These are phyloP conservation scores for Nymphalis c-album DNA, from an alignment of 2,888 invertebrate species.

Conservation along the genomic window DNA sequence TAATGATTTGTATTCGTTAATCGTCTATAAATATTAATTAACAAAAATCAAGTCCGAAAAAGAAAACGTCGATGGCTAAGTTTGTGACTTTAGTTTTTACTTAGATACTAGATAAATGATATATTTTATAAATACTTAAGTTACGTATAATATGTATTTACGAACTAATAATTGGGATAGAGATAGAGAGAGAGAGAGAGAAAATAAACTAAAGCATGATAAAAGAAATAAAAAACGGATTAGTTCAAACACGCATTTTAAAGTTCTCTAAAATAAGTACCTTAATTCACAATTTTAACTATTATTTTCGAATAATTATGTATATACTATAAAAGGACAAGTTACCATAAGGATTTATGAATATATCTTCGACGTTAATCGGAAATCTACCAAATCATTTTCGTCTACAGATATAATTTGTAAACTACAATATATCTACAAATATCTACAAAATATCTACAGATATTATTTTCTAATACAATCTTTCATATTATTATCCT, in stretches of 20 bases:
- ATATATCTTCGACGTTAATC: not conserved
- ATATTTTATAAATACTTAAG: no score
- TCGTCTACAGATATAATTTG: not conserved
- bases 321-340: not conserved
- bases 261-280: not conserved
- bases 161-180: no score
- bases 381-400: constrained; percentile 10
- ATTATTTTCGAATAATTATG: no score
- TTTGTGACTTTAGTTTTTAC: no score
- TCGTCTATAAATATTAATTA: not conserved
- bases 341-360: not conserved
- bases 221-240: not conserved
- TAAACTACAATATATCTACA: not conserved
- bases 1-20: not conserved
- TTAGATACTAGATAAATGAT: no score
- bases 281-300: no score
- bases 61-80: not conserved
- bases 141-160: no score
- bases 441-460: no score
- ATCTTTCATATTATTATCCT: not conserved
- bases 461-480: not conserved
- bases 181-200: no score
- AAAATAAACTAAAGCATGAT: no score
- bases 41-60: not conserved
- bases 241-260: not conserved